phyloP scores from a whole-genome alignment of 2,888 invertebrate species.

The Diaprepes abbreviatus region DNA sequence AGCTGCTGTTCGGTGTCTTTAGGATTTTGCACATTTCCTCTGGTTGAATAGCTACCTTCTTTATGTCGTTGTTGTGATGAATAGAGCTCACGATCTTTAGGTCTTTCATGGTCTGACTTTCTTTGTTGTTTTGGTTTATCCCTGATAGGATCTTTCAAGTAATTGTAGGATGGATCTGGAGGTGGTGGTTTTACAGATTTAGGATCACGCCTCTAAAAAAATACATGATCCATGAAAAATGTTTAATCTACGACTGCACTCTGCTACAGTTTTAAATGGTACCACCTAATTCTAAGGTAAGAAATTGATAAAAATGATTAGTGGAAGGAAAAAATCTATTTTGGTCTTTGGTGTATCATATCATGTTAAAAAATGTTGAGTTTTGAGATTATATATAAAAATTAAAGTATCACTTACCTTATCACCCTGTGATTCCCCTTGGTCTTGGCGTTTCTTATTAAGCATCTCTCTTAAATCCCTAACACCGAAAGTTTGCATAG shows the following conservation, averaged over 20 bases:
- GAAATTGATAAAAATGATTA: too few species aligned
- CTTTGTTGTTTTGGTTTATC: conserved; percentile 33
- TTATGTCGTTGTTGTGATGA: not conserved
- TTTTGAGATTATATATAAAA: too few species aligned
- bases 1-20: not conserved
- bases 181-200: conserved; percentile 53
- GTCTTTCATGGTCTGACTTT: not conserved
- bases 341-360: too few species aligned
- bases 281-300: too few species aligned
- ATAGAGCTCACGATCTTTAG: conserved; percentile 1
- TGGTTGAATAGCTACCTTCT: not conserved
- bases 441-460: conserved; percentile 53
- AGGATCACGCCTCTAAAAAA: conserved; percentile 1
- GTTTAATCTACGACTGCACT: too few species aligned
- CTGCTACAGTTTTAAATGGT: too few species aligned
- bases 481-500: conserved; percentile 54
- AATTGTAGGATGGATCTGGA: conserved; percentile 59
- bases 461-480: conserved; percentile 56
- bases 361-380: too few species aligned
- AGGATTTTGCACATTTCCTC: not conserved
- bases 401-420: too few species aligned
- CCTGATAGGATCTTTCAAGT: conserved; percentile 58
- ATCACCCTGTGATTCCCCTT: conserved; percentile 26
- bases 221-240: too few species aligned
- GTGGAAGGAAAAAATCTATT: too few species aligned